Evolutionary conservation across 1,140 invertebrate genomes (phyloP).

Genomic region (Aphidius gifuensis): DNA sequence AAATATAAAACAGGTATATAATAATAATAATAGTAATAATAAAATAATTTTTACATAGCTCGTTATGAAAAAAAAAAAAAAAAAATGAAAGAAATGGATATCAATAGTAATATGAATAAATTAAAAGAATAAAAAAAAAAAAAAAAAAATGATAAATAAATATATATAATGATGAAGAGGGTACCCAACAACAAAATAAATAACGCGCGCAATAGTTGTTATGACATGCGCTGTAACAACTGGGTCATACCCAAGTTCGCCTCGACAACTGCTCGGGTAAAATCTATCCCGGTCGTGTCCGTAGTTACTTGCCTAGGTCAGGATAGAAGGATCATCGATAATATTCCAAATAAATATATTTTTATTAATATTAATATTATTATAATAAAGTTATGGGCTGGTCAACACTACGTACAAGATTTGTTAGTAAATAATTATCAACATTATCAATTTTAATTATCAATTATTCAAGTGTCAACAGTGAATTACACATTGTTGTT

Average conservation of each 20-base stretch:
- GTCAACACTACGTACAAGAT: slow-evolving; percentile 50
- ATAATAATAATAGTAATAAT: no score
- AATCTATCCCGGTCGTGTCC: slow-evolving; percentile 30
- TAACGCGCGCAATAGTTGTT: slow-evolving; percentile 39
- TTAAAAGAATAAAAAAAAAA: background rate
- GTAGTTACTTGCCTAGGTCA: slow-evolving; percentile 41
- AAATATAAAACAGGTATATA: no score
- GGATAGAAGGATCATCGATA: slow-evolving; percentile 34
- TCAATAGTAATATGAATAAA: slow-evolving; percentile 1
- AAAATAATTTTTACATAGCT: no score
- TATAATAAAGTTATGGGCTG: slow-evolving; percentile 44
- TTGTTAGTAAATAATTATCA: slow-evolving; percentile 42
- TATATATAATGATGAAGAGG: background rate
- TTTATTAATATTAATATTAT: slow-evolving; percentile 4
- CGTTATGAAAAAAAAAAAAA: no score
- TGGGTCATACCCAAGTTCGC: slow-evolving; percentile 39
- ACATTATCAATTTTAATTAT: background rate
- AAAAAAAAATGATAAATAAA: slow-evolving; percentile 8
- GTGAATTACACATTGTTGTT: no score
- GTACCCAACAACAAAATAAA: slow-evolving; percentile 26
- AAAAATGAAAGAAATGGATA: background rate
- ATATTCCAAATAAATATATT: background rate
- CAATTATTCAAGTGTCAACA: background rate
- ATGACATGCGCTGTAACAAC: slow-evolving; percentile 48
- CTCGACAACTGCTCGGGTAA: slow-evolving; percentile 25